phyloP scores from a whole-genome alignment of 2,797 vertebrate genomes.

The Anguilla megastoma region DNA sequence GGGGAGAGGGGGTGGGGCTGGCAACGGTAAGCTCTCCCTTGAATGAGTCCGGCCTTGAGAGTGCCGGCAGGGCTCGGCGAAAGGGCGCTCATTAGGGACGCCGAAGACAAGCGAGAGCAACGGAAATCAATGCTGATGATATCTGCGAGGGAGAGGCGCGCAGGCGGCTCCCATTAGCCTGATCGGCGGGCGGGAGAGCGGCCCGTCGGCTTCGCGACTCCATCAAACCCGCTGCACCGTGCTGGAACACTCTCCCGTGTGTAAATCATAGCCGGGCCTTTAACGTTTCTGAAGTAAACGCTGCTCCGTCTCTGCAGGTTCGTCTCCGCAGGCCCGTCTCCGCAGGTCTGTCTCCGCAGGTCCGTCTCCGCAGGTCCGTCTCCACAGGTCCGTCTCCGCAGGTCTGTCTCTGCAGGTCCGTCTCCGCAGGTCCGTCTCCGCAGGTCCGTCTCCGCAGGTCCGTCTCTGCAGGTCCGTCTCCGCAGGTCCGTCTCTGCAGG shows the following conservation, averaged over 20 bases:
- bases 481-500: slow-evolving; percentile 52
- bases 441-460: slow-evolving; percentile 49
- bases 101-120: slow-evolving; percentile 39
- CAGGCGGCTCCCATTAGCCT: slow-evolving; percentile 41
- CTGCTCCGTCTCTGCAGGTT: slow-evolving; percentile 53
- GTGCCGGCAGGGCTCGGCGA: slow-evolving; percentile 19
- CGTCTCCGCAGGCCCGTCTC: slow-evolving; percentile 51
- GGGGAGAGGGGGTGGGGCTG: neutral
- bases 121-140: slow-evolving; percentile 39
- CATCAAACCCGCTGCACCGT: neutral
- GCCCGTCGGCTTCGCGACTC: neutral
- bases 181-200: neutral
- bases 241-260: slow-evolving; percentile 26
- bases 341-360: slow-evolving; percentile 34
- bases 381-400: slow-evolving; percentile 44
- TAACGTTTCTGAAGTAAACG: slow-evolving; percentile 53
- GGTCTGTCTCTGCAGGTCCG: slow-evolving; percentile 53
- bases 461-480: slow-evolving; percentile 46
- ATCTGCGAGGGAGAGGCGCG: slow-evolving; percentile 31
- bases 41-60: slow-evolving; percentile 28
- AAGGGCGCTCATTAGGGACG: slow-evolving; percentile 39
- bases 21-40: neutral
- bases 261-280: slow-evolving; percentile 63
- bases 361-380: slow-evolving; percentile 47
- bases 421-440: slow-evolving; percentile 50